phyloP scores from a whole-genome alignment of 2,113 vertebrate species.

The Ciconia maguari region DNA sequence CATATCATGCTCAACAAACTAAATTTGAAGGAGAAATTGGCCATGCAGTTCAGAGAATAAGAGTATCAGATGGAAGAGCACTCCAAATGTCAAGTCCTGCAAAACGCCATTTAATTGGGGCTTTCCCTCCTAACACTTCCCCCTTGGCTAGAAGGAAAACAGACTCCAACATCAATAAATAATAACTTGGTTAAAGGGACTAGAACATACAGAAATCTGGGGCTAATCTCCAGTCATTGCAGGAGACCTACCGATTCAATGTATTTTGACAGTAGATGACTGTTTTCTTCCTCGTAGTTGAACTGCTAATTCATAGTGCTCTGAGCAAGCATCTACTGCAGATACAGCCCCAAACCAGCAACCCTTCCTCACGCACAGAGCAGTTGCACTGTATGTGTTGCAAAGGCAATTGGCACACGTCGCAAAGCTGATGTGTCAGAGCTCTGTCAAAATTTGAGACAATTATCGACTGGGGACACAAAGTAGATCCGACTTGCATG shows the following conservation, averaged over 20 bases:
- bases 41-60: not conserved
- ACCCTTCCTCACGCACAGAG: accelerated
- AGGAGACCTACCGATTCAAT: not conserved
- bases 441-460: not conserved
- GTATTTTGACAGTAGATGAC: not conserved
- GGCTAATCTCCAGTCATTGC: not conserved
- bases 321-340: not conserved
- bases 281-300: not conserved
- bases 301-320: not conserved
- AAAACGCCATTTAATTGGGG: not conserved
- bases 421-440: not conserved
- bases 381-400: not conserved
- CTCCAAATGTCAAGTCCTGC: not conserved
- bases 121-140: not conserved
- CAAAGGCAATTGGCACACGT: not conserved
- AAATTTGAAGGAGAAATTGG: not conserved
- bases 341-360: not conserved
- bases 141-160: not conserved
- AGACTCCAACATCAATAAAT: not conserved
- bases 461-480: not conserved
- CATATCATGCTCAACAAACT: not conserved
- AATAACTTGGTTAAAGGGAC: not conserved
- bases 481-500: not conserved
- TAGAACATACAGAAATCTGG: not conserved
- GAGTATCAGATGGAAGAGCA: not conserved